Evolutionary conservation across 2,888 invertebrate genomes (phyloP).

Genomic region (Amiota minor): DNA sequence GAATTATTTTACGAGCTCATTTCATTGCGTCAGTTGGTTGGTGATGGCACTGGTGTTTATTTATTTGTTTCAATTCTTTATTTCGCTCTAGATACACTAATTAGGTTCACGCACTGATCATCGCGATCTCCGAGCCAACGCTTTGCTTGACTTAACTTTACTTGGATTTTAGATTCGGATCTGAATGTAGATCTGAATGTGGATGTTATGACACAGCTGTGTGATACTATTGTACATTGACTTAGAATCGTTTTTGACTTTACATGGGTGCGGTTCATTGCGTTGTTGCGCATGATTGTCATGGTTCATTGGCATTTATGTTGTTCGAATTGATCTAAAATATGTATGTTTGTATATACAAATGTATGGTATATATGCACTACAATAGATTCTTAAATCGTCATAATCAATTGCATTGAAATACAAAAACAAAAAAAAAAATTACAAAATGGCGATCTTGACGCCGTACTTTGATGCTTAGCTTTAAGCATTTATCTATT

Average conservation of each 20-base stretch:
- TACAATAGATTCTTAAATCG: too few species aligned
- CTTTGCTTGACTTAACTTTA: background rate
- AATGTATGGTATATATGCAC: background rate
- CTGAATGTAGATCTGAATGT: background rate
- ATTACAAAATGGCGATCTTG: conserved; percentile 7
- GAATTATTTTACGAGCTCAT: conserved; percentile 6
- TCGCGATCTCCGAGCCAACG: background rate
- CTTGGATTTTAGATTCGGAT: background rate
- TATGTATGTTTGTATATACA: background rate
- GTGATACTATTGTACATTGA: background rate
- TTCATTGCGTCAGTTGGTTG: background rate
- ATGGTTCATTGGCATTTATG: conserved; percentile 45
- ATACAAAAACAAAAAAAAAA: too few species aligned
- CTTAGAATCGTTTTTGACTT: background rate
- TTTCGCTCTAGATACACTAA: conserved; percentile 7
- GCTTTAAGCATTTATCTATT: too few species aligned
- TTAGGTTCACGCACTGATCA: conserved; percentile 1
- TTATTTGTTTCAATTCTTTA: too few species aligned
- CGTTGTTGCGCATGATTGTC: conserved; percentile 37
- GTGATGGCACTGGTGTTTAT: too few species aligned
- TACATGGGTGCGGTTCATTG: background rate
- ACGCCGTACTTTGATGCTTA: background rate
- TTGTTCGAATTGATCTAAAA: too few species aligned
- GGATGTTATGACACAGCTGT: conserved; percentile 1
- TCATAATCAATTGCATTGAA: too few species aligned